phyloP scores from a whole-genome alignment of 2,797 vertebrate genomes.

The Holocentrus rufus region DNA sequence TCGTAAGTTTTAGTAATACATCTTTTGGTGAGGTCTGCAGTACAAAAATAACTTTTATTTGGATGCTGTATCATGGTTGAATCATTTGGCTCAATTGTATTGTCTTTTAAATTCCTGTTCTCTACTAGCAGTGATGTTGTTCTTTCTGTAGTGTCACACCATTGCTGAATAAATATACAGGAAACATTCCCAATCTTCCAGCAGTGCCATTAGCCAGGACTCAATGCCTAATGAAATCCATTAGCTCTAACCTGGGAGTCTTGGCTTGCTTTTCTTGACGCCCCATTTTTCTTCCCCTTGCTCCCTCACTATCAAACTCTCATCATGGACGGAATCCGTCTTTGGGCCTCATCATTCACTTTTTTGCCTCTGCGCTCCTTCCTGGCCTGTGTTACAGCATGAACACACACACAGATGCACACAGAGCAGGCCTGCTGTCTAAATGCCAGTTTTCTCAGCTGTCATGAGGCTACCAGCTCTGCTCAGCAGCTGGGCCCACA shows the following conservation, averaged over 20 bases:
- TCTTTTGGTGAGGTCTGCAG: neutral
- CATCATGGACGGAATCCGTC: conserved; percentile 60
- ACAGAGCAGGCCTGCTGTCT: conserved; percentile 37
- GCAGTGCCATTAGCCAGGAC: conserved; percentile 52
- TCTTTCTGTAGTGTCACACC: conserved; percentile 30
- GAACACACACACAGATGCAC: conserved; percentile 22
- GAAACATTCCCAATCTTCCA: conserved; percentile 36
- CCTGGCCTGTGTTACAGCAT: conserved; percentile 57
- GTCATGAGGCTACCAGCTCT: conserved; percentile 61
- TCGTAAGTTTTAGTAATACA: neutral
- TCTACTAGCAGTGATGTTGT: conserved; percentile 32
- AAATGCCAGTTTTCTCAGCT: conserved; percentile 59
- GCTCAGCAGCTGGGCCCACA: conserved; percentile 62
- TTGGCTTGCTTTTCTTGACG: conserved; percentile 38
- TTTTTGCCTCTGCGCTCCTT: conserved; percentile 63
- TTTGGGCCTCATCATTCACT: conserved; percentile 62
- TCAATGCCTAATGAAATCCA: conserved; percentile 67
- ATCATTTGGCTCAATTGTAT: conserved; percentile 4
- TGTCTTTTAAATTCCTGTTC: conserved; percentile 23
- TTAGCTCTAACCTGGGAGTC: conserved; percentile 52
- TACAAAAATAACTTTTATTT: neutral
- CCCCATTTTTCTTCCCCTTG: conserved; percentile 54
- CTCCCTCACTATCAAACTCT: conserved; percentile 47
- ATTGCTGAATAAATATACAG: conserved; percentile 32
- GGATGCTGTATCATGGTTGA: neutral